phyloP scores from a whole-genome alignment of 2,888 invertebrate genomes.

The Auanema sp. region DNA sequence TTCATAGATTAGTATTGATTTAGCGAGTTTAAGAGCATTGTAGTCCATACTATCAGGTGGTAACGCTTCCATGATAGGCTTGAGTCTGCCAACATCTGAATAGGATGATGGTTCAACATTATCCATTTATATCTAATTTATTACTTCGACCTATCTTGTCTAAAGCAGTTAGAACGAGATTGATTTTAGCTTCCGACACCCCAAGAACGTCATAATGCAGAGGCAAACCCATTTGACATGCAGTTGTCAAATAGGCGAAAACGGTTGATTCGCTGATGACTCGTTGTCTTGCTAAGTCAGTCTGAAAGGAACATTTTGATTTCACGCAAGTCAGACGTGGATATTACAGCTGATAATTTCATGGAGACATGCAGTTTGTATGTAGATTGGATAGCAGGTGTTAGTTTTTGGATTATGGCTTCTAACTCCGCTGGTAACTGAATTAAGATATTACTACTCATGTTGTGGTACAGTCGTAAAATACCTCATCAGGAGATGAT shows the following conservation, averaged over 20 bases:
- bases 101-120: neutral
- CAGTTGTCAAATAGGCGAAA: slow-evolving; percentile 25
- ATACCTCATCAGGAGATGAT: too few species aligned
- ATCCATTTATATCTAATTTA: neutral
- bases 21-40: slow-evolving; percentile 36
- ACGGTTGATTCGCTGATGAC: slow-evolving; percentile 29
- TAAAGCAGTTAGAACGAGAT: slow-evolving; percentile 25
- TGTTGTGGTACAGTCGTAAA: too few species aligned
- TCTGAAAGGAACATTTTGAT: slow-evolving; percentile 14
- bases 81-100: slow-evolving; percentile 45
- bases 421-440: neutral
- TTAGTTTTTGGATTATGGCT: neutral
- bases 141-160: slow-evolving; percentile 23
- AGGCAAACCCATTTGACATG: slow-evolving; percentile 43
- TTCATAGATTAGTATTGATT: slow-evolving; percentile 43
- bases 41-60: slow-evolving; percentile 35
- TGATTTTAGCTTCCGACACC: slow-evolving; percentile 27
- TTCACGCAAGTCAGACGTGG: neutral
- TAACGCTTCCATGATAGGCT: slow-evolving; percentile 48
- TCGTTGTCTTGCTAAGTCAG: slow-evolving; percentile 16
- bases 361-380: neutral
- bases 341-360: neutral
- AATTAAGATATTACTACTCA: neutral
- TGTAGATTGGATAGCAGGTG: slow-evolving; percentile 1
- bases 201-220: slow-evolving; percentile 40